Evolutionary conservation across 2,113 vertebrate genomes (phyloP).

Genomic region (Psophia crepitans): DNA sequence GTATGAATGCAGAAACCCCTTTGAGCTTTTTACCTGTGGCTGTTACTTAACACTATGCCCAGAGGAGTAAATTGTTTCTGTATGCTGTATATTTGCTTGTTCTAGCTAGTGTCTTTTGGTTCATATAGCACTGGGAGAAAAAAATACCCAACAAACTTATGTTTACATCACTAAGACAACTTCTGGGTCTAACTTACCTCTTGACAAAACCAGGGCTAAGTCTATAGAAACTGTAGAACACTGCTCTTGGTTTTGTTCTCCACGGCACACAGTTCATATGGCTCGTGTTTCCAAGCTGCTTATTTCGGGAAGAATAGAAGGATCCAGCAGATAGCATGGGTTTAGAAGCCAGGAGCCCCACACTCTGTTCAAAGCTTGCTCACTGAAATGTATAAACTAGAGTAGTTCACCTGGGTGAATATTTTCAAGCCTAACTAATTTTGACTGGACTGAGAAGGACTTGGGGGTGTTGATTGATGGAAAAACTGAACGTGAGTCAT

Average conservation of each 20-base stretch:
- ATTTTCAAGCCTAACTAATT: background rate
- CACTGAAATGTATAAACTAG: background rate
- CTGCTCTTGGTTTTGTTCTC: background rate
- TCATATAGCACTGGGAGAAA: background rate
- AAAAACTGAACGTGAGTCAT: no score
- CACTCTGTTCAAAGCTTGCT: background rate
- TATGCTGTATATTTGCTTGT: background rate
- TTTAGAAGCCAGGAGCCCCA: background rate
- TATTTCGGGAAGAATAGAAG: background rate
- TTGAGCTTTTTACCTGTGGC: background rate
- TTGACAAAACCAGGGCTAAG: background rate
- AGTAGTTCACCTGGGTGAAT: background rate
- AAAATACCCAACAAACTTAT: background rate
- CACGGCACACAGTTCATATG: background rate
- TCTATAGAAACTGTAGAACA: background rate
- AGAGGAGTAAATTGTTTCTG: background rate
- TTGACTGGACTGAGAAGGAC: background rate
- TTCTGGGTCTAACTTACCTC: background rate
- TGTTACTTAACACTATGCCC: background rate
- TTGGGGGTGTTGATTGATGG: no score
- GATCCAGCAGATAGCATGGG: background rate
- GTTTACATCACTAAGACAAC: background rate
- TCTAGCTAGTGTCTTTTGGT: background rate
- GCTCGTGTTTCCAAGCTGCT: background rate
- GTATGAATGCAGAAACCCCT: background rate